Base-by-base conservation (phyloP, 2,113 vertebrate genomes). In the Hemibates koningsi region DNA sequence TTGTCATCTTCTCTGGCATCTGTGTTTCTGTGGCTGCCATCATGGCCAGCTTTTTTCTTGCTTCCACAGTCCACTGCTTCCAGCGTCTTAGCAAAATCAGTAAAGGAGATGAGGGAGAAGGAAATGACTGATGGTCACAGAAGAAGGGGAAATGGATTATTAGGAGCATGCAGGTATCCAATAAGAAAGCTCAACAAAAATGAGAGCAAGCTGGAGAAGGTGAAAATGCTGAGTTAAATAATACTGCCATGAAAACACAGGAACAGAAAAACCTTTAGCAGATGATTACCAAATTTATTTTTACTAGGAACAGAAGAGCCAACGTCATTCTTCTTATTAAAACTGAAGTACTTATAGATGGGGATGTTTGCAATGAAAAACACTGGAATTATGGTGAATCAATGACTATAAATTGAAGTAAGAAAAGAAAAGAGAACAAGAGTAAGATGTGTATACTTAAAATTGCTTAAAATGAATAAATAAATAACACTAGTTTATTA, bases 1-100 rank as follows among this genome's bases (percentile, higher is more conserved):
- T 99, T 85, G 98, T 99, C 95, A 97, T 98, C 94, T 99, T 99
- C 94, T 98, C 98, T 0, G 98, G 98, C 3, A 97, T 98, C 1
- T 97, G 96, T 0, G 98, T 98, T 84, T 99, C 98, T 50, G 96
- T 98, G 2, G 98, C 96, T 1, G 98, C 98, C 89, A 99, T 99
- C 71, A 94, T 97, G 8, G 97, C 97, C 82, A 99, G 98, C 95
- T 99, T 99, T 95, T 97, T 98, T 93, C 94, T 99, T 87, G 98
- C 98, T 36, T 98, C 97, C 1, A 96, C 97, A 36, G 98, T 98
- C 48, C 97, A 98, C 94, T 99, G 98, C 89, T 98, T 98, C 96
- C 98, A 98, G 78, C 96, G 97, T 52, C 91, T 94, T 80, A 97
- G 97, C 63, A 95, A 97, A 82, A 97, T 97, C 93, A 97, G 95